Base-by-base conservation (phyloP, 2,888 invertebrate genomes). In the Sipunculus nudus region DNA sequence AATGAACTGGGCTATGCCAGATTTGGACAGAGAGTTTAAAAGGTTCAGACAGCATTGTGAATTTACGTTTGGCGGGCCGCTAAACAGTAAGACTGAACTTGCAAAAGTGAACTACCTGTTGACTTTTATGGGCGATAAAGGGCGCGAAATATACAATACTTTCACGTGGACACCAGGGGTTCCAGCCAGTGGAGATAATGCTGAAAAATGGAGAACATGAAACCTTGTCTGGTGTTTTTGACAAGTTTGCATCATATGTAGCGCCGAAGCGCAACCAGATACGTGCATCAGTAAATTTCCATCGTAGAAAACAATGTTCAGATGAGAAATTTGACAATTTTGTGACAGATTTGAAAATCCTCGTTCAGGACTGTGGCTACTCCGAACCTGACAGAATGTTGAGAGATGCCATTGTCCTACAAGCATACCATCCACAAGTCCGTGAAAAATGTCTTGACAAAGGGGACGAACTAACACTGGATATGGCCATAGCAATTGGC, bases 71-170 rank as follows among this genome's bases (percentile, higher is more conserved):
- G 25, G 16, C 5, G 46, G 46, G 21, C 46, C 46, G 4, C 46
- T 46, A 4, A 26, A 21, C 5, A n/a, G 23, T n/a, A 46, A n/a
- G 19, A n/a, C 46, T 26, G 46, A 46, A 46, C 23, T 21, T 46
- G 23, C 21, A 26, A 46, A 46, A 21, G 47, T 47, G 23, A 45
- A 47, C 1, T 47, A 47, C 47, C 29, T 25, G 8, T 26, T 47
- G 47, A 47, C 47, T 8, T 47, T 10, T 2, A 47, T 47, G 10
- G 47, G 47, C 2, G 47, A 21, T 25, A 47, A 47, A 13, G 47
- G 47, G 2, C 47, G 47, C 29, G 47, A 47, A 25, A 47, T 47
- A 47, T 29, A 47, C 29, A 29, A 47, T 25, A 47, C 28, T 6
- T 47, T 47, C 47, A 2, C 16, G n/a, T 3, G 3, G 47, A 47